Evolutionary conservation across 2,888 invertebrate species (phyloP).

Genomic region (Euplagia quadripunctaria): DNA sequence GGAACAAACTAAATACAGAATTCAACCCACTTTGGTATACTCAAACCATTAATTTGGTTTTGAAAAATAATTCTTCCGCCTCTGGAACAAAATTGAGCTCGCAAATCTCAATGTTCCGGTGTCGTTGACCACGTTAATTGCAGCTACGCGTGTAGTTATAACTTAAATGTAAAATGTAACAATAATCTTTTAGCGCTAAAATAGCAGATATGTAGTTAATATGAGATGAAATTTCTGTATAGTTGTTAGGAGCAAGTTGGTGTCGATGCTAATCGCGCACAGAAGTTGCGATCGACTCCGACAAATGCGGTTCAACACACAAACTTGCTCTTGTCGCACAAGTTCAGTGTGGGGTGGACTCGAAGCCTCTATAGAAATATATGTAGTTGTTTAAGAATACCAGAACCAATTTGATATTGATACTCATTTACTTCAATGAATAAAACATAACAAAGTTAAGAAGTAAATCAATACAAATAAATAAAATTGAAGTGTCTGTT

Average conservation of each 20-base stretch:
- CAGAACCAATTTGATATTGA: conserved; percentile 1
- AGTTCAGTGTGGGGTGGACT: conserved; percentile 36
- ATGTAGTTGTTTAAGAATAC: not conserved
- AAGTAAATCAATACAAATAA: not conserved
- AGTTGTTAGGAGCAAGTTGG: conserved; percentile 63
- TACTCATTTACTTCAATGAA: not conserved
- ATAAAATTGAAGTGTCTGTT: too few relatives aligned
- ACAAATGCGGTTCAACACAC: conserved; percentile 80
- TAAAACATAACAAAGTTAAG: not conserved
- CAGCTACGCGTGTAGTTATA: not conserved
- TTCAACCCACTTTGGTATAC: too few relatives aligned
- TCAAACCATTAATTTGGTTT: too few relatives aligned
- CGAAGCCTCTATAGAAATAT: not conserved
- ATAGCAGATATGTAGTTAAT: conserved; percentile 28
- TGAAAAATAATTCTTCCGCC: too few relatives aligned
- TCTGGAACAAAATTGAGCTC: too few relatives aligned
- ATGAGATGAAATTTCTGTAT: conserved; percentile 50
- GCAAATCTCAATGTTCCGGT: not conserved
- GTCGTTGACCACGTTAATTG: not conserved
- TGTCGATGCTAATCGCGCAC: conserved; percentile 74
- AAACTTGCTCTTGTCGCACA: conserved; percentile 65
- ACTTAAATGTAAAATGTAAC: not conserved
- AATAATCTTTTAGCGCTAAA: not conserved
- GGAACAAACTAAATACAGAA: too few relatives aligned
- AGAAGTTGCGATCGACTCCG: conserved; percentile 71